phyloP scores from a whole-genome alignment of 2,797 vertebrate species.

The Pterois miles region DNA sequence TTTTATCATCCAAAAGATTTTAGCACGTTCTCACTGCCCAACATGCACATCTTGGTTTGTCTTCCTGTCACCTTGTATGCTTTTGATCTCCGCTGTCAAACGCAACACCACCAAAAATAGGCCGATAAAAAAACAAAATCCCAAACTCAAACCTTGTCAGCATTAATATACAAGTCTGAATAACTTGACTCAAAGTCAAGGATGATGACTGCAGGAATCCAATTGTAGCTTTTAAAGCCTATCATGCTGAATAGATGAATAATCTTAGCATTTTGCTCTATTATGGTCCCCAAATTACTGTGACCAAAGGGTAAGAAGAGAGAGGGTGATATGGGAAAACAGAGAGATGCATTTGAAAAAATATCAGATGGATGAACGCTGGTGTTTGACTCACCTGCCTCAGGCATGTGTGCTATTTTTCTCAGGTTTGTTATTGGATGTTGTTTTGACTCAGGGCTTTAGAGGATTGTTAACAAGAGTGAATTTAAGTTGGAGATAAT shows the following conservation, averaged over 20 bases:
- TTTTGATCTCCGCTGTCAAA: slow-evolving; percentile 35
- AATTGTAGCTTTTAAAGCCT: slow-evolving; percentile 21
- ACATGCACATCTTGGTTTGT: slow-evolving; percentile 11
- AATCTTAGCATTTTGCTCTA: slow-evolving; percentile 5
- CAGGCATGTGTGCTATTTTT: slow-evolving; percentile 31
- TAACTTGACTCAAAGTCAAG: slow-evolving; percentile 9
- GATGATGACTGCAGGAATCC: slow-evolving; percentile 25
- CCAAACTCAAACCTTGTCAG: slow-evolving; percentile 22
- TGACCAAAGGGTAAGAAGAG: slow-evolving; percentile 15
- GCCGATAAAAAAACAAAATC: slow-evolving; percentile 22
- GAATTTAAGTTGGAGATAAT: slow-evolving; percentile 42
- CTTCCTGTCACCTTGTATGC: neutral
- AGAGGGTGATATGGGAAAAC: slow-evolving; percentile 2
- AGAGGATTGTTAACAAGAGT: slow-evolving; percentile 26
- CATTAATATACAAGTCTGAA: slow-evolving; percentile 9
- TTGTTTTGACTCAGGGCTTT: slow-evolving; percentile 21
- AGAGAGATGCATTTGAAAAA: slow-evolving; percentile 5
- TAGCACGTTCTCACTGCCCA: neutral
- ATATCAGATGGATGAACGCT: slow-evolving; percentile 4
- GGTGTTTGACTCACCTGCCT: slow-evolving; percentile 44
- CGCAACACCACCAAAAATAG: slow-evolving; percentile 25
- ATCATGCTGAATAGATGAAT: slow-evolving; percentile 16
- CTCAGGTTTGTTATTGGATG: slow-evolving; percentile 31
- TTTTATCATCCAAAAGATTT: neutral
- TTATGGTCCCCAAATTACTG: slow-evolving; percentile 10